Evolutionary conservation across 2,113 vertebrate species (phyloP).

Genomic region (Nothobranchius kuhntae): DNA sequence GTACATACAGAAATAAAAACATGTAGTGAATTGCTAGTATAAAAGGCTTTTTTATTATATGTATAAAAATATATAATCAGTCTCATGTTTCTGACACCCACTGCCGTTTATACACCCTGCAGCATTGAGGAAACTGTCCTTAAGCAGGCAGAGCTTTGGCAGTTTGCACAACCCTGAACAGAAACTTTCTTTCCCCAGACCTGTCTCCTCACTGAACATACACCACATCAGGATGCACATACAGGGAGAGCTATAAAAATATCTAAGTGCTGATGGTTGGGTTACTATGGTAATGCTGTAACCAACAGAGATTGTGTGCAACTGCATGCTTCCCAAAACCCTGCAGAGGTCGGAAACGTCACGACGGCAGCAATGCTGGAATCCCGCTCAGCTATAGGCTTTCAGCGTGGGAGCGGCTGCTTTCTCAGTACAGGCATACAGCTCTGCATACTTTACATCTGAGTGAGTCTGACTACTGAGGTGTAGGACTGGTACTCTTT

Average conservation of each 20-base stretch:
- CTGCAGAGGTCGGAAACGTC: slow-evolving; percentile 57
- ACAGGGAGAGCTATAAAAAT: slow-evolving; percentile 66
- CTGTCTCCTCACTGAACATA: slow-evolving; percentile 11
- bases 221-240: slow-evolving; percentile 12
- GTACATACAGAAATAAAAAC: no score
- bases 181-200: neutral
- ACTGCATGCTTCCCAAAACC: slow-evolving; percentile 27
- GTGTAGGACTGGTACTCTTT: neutral
- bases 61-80: no score
- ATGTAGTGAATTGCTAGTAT: no score
- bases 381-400: slow-evolving; percentile 5
- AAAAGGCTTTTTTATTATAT: no score
- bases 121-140: no score
- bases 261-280: slow-evolving; percentile 56
- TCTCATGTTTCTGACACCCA: no score
- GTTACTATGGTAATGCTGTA: slow-evolving; percentile 70
- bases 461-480: neutral
- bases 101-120: no score
- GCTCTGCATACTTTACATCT: neutral
- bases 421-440: neutral
- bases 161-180: neutral
- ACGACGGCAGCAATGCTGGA: slow-evolving; percentile 19
- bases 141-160: neutral
- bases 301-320: slow-evolving; percentile 37
- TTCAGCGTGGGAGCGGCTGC: neutral